Percentiles rank a stretch among this genome's conserved stretches.
phyloP scores from a whole-genome alignment of 2,888 invertebrate genomes.

The Lamproptera curius region DNA sequence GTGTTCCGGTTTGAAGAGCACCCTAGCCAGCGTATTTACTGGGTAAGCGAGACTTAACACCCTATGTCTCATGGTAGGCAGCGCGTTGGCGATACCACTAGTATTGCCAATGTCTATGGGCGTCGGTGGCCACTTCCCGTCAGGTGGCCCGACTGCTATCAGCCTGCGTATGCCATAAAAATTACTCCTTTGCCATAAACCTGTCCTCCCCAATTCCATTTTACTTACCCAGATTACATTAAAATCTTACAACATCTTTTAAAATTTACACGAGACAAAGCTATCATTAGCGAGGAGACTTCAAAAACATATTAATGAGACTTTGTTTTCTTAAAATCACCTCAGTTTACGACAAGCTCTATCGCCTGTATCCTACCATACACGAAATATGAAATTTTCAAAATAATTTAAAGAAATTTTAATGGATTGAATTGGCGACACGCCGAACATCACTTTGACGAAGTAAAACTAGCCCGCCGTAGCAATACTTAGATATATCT shows the following conservation, averaged over 20 bases:
- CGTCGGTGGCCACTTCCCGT: too few relatives aligned
- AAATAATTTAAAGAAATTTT: not conserved
- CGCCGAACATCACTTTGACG: not conserved
- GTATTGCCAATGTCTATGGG: too few relatives aligned
- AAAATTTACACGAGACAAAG: not conserved
- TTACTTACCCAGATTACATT: not conserved
- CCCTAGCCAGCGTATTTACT: too few relatives aligned
- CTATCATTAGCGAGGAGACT: not conserved
- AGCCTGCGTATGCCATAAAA: too few relatives aligned
- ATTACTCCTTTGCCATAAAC: not conserved
- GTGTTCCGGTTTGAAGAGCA: too few relatives aligned
- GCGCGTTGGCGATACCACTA: too few relatives aligned
- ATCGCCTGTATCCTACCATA: not conserved
- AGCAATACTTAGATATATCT: too few relatives aligned
- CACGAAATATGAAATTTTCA: not conserved
- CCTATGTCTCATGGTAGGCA: too few relatives aligned
- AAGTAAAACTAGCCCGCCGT: not conserved
- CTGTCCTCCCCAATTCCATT: not conserved
- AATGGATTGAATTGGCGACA: not conserved
- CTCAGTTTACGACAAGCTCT: not conserved
- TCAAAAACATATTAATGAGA: not conserved
- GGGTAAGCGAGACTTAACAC: too few relatives aligned
- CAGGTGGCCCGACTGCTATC: too few relatives aligned
- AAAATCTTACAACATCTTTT: not conserved
- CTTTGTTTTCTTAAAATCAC: not conserved